Evolutionary conservation across 2,888 invertebrate genomes (phyloP).

Genomic region (Drosophila demipolita): DNA sequence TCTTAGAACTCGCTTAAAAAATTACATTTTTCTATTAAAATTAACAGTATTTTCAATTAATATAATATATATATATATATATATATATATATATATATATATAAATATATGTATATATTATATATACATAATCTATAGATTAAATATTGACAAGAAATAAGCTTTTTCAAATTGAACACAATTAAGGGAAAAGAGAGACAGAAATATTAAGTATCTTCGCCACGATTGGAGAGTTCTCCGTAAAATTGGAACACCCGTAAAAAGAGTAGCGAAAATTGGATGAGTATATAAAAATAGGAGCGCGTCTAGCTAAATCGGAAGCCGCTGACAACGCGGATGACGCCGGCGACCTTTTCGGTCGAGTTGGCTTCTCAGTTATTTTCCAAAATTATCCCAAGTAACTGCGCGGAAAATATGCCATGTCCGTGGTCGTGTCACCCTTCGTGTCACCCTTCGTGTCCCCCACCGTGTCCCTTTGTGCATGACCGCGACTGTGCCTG

Average conservation of each 20-base stretch:
- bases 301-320: slow-evolving; percentile 62
- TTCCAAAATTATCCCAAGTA: slow-evolving; percentile 70
- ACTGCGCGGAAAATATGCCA: slow-evolving; percentile 76
- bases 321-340: slow-evolving; percentile 38
- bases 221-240: background rate
- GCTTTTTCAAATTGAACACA: background rate
- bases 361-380: slow-evolving; percentile 27
- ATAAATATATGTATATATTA: no score
- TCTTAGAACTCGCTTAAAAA: background rate
- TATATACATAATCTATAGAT: background rate
- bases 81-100: no score
- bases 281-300: slow-evolving; percentile 63
- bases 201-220: background rate
- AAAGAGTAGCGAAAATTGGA: slow-evolving; percentile 43
- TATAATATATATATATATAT: no score
- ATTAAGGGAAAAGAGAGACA: background rate
- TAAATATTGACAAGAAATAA: background rate
- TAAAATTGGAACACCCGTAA: background rate
- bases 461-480: background rate
- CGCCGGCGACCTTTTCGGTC: slow-evolving; percentile 45
- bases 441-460: background rate
- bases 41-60: no score
- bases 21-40: no score
- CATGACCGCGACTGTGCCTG: background rate
- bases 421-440: slow-evolving; percentile 51